phyloP scores from a whole-genome alignment of 2,113 vertebrate species.

The Ranitomeya imitator region DNA sequence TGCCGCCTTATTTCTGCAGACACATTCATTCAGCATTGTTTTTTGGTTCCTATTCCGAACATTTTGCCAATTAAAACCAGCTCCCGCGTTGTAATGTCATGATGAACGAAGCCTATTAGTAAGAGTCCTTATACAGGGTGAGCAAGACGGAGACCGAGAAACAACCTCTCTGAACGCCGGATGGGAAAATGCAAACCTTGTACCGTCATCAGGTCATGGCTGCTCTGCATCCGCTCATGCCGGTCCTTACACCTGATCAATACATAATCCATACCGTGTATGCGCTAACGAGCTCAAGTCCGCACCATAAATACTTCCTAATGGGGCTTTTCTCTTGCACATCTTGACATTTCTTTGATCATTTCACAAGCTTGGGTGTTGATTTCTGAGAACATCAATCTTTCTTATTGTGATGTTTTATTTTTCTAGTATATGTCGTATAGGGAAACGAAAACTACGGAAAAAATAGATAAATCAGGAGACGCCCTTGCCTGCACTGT shows the following conservation, averaged over 20 bases:
- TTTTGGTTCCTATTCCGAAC: not conserved
- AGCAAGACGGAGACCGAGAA: not conserved
- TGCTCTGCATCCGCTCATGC: not conserved
- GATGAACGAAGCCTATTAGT: conserved; percentile 13
- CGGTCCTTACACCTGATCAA: conserved; percentile 2
- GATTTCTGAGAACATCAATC: not conserved
- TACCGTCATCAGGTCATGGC: not conserved
- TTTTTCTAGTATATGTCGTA: not conserved
- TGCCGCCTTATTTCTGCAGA: not conserved
- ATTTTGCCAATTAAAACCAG: conserved; percentile 6
- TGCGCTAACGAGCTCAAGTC: not conserved
- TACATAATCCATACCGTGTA: conserved; percentile 16
- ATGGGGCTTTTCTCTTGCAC: not conserved
- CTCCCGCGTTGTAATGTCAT: not conserved
- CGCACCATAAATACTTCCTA: not conserved
- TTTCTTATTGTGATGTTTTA: not conserved
- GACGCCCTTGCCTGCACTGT: not conserved
- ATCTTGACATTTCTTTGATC: conserved; percentile 3
- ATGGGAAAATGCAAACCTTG: not conserved
- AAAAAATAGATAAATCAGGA: not conserved
- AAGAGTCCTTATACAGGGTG: not conserved
- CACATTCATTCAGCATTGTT: not conserved
- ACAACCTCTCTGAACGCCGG: not conserved
- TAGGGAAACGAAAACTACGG: not conserved
- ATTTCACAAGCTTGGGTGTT: not conserved